These are phyloP conservation scores for Epirrhoe alternata DNA, from an alignment of 2,888 invertebrate genomes.

Conservation along the genomic window DNA sequence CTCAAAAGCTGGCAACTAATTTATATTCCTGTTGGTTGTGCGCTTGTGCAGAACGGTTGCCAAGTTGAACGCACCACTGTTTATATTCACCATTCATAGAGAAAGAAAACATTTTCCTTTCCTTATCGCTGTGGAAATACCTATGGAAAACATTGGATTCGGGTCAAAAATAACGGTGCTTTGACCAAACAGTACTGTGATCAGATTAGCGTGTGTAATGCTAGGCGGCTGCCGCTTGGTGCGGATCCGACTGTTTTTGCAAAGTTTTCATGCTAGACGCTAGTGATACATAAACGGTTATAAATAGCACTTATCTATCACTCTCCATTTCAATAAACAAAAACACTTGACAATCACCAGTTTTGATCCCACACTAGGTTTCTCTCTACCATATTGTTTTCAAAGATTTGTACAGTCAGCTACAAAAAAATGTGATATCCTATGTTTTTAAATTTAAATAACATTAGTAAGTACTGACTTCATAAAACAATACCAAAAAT, in stretches of 20 bases:
- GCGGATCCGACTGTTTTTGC: constrained; percentile 22
- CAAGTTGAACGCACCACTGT: constrained; percentile 20
- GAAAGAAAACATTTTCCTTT: constrained; percentile 29
- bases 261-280: constrained; percentile 15
- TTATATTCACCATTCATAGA: constrained; percentile 25
- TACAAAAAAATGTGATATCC: too few species aligned
- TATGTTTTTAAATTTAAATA: too few species aligned
- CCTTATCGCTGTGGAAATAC: constrained; percentile 21
- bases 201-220: constrained; percentile 24
- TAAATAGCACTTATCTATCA: too few species aligned
- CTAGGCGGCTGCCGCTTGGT: constrained; percentile 12
- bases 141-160: constrained; percentile 23
- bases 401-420: too few species aligned
- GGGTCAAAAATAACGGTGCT: constrained; percentile 27
- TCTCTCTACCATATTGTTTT: too few species aligned
- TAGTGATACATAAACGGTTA: constrained; percentile 7
- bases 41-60: constrained; percentile 14
- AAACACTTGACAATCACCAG: too few species aligned
- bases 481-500: too few species aligned
- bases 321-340: too few species aligned
- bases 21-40: neutral
- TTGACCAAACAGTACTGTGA: constrained; percentile 18
- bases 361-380: too few species aligned
- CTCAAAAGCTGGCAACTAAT: constrained; percentile 2
- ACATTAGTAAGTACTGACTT: too few species aligned